These are phyloP conservation scores for Eurois occulta DNA, from an alignment of 2,888 invertebrate species.

Conservation along the genomic window DNA sequence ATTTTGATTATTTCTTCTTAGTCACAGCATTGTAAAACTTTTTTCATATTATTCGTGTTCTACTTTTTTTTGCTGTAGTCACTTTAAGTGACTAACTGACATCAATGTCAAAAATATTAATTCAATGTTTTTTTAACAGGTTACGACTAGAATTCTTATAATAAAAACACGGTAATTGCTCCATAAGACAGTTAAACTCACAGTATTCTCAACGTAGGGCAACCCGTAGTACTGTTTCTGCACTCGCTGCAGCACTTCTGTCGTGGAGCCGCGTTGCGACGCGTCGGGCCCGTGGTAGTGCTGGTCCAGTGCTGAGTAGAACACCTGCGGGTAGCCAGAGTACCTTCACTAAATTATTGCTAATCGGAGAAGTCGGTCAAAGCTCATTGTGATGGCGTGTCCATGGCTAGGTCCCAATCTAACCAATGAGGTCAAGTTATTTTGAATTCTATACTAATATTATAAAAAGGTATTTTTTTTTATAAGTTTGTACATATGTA, in stretches of 20 bases:
- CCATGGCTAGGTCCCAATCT: not conserved
- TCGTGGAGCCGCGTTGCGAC: slow-evolving; percentile 89
- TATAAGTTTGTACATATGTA: too few relatives aligned
- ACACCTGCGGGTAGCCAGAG: slow-evolving; percentile 89
- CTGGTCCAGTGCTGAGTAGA: slow-evolving; percentile 98
- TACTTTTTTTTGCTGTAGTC: too few relatives aligned
- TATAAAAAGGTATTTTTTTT: too few relatives aligned
- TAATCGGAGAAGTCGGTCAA: not conserved
- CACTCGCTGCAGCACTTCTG: slow-evolving; percentile 93
- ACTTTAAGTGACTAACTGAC: not conserved
- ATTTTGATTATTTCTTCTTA: not conserved
- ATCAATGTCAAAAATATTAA: not conserved
- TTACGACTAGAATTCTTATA: not conserved
- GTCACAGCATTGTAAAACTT: not conserved
- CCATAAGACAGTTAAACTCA: slow-evolving; percentile 76
- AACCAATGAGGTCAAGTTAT: not conserved
- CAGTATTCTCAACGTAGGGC: slow-evolving; percentile 96
- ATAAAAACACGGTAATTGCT: not conserved
- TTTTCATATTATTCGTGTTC: not conserved
- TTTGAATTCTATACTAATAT: not conserved
- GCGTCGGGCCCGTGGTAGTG: slow-evolving; percentile 94
- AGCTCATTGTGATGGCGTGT: not conserved
- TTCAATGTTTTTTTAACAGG: too few relatives aligned
- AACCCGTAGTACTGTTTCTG: slow-evolving; percentile 96
- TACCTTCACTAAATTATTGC: not conserved